Base-by-base conservation (phyloP, 1,140 invertebrate genomes). In the Rhysida immarginata region DNA sequence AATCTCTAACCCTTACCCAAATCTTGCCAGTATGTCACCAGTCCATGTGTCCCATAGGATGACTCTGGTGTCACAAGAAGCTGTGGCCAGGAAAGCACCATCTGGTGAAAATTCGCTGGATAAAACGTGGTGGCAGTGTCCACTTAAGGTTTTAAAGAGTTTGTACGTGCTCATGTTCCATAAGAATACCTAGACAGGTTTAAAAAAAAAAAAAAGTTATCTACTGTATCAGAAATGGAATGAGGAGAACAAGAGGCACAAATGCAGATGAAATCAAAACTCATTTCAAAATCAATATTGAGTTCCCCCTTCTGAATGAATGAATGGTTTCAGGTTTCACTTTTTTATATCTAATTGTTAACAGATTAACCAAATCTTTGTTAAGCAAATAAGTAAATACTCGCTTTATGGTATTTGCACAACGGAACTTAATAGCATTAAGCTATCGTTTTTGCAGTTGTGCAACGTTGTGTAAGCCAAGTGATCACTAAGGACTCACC, bases 91-190 rank as follows among this genome's bases (percentile, higher is more conserved):
- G n/a, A 78, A 61, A 53, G 74, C 72, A 45, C 76, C 73, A 66
- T 78, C 77, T 23, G 74, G 73, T 35, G 75, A 77, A 64, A 77
- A 79, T 55, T 73, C 69, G 66, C 74, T 76, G 44, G 68, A 61
- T 20, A 71, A 66, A 2, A 78, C 74, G 57, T 73, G 69, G 64
- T 79, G 67, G n/a, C 67, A 65, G 61, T 79, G 77, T 16, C 75
- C 77, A 14, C 64, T 62, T 3, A 79, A 64, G 44, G 67, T 67
- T 14, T 60, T 57, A n/a, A 62, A 46, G 23, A 70, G 21, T 26
- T 60, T 63, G 58, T 70, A 70, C 2, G 54, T 58, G 18, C 53
- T 62, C 61, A 72, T 69, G 51, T 75, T 60, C 74, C 74, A 77
- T 14, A 77, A 53, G 41, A 70, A 62, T 5, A 72, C 74, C 74